A percentile compares a stretch with the other conserved stretches of the same genome.
phyloP scores from a whole-genome alignment of 2,797 vertebrate genomes.

The Crypturellus tataupa region DNA sequence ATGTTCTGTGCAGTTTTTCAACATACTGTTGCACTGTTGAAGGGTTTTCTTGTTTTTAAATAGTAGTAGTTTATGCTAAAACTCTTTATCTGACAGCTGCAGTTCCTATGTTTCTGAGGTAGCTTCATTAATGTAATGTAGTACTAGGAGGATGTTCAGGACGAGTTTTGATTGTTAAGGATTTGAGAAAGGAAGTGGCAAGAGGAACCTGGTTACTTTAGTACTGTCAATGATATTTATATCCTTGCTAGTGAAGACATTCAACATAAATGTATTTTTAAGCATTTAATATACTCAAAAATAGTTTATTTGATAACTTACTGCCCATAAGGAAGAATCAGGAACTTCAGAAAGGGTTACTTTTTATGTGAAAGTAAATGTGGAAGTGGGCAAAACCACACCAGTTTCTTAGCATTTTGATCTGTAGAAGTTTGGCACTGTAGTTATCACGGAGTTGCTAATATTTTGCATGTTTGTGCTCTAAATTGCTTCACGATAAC shows the following conservation, averaged over 20 bases:
- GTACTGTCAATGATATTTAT: neutral
- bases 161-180: neutral
- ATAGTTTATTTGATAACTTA: neutral
- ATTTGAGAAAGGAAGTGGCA: conserved; percentile 14
- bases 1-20: neutral
- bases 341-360: neutral
- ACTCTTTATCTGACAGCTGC: neutral
- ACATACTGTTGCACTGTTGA: neutral
- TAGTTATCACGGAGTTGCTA: neutral
- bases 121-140: neutral
- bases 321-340: neutral
- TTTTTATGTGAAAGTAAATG: neutral
- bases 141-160: neutral
- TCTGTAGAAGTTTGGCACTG: neutral
- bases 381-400: neutral
- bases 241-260: neutral
- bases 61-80: neutral
- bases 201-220: neutral
- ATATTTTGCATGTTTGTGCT: neutral
- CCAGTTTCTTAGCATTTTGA: neutral
- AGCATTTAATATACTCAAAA: neutral
- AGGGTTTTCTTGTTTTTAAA: neutral
- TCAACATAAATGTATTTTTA: neutral
- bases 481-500: neutral
- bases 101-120: neutral